Evolutionary conservation across 2,888 invertebrate genomes (phyloP).

Genomic region (Morinoia aosen): DNA sequence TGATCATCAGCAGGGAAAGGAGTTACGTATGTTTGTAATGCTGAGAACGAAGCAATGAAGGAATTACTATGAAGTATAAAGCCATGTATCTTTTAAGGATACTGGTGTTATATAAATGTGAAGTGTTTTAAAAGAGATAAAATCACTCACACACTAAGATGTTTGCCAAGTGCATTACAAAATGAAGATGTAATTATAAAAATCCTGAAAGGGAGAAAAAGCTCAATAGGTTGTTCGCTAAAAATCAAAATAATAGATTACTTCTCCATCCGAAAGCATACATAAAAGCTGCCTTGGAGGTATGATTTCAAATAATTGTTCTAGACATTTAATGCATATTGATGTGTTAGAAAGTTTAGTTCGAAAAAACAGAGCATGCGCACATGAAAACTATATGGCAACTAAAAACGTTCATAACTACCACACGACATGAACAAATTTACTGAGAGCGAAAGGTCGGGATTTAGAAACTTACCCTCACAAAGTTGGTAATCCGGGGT

Average conservation of each 20-base stretch:
- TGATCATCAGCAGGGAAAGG: not conserved
- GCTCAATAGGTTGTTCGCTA: not conserved
- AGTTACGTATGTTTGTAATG: not conserved
- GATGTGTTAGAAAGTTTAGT: not conserved
- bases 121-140: not conserved
- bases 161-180: not conserved
- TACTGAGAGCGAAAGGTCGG: conserved; percentile 41
- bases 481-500: conserved; percentile 79
- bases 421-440: conserved; percentile 38
- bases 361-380: not conserved
- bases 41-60: not conserved
- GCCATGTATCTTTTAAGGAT: not conserved
- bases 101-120: not conserved
- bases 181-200: not conserved
- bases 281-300: not conserved
- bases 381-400: not conserved
- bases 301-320: not conserved
- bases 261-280: not conserved
- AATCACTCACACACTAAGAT: not conserved
- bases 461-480: conserved; percentile 72
- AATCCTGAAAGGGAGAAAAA: not conserved
- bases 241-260: not conserved
- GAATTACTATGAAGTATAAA: not conserved
- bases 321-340: not conserved
- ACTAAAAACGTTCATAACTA: conserved; percentile 2